Base-by-base conservation (phyloP, 2,888 invertebrate genomes). In the Sesia bembeciformis region DNA sequence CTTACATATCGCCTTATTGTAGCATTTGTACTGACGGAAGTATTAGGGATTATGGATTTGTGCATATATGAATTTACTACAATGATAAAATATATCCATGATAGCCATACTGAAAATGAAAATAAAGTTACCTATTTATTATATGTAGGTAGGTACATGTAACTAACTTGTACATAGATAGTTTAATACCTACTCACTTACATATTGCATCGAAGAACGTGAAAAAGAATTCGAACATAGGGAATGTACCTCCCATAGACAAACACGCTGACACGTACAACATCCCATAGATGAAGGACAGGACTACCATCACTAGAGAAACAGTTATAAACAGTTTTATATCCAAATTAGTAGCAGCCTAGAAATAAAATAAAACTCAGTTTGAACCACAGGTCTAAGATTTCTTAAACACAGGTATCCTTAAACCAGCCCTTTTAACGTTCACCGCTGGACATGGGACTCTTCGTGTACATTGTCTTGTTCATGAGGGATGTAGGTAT, bases 221-320 rank as follows among this genome's bases (percentile, higher is more conserved):
- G 56, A 81, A 83, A 50, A 74, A 39, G 41, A 81, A 70, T 56
- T 83, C 81, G 53, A 73, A 78, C 39, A 81, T 58, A 3, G 83
- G 81, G 53, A 83, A 78, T 0, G 72, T 55, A 40, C 74, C 77
- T 3, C 78, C 78, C 3, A 70, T 54, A 0, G 59, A 55, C 4
- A 78, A 51, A 54, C 82, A 82, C 0, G 74, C 68, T 0, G 60
- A 55, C 3, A 81, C 64, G 57, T 71, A 81, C 41, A 79, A 8
- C 58, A 81, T 61, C 42, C 74, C 73, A 43, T 79, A 81, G 7
- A 76, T 4, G 50, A 79, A 79, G 4, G 81, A 77, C 3, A 76
- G 40, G 3, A 62, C 0, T 8, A 76, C 60, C 3, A 78, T 58
- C 4, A 72, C 1, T 0, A 66, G 39, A 40, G 69, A 71, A 39